Percentiles rank a stretch among this genome's conserved stretches.
Evolutionary conservation across 2,888 invertebrate genomes (phyloP).

Genomic region (Macaria liturata): DNA sequence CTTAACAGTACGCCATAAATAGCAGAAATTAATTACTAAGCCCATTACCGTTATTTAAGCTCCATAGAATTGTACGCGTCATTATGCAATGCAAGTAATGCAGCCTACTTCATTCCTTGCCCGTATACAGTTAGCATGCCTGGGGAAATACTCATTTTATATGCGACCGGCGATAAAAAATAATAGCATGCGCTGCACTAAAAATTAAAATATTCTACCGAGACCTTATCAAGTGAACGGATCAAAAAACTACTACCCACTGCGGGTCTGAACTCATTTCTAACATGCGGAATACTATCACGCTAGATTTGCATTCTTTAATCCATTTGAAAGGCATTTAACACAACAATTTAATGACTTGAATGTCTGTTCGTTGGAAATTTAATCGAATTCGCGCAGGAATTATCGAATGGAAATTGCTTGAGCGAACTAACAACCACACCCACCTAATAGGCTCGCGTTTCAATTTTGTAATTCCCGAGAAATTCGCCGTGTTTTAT

Average conservation of each 20-base stretch:
- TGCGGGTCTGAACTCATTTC: conserved; percentile 32
- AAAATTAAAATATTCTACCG: conserved; percentile 18
- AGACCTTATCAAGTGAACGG: conserved; percentile 26
- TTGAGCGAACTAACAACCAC: background rate
- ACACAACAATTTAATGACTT: conserved; percentile 10
- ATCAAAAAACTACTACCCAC: conserved; percentile 29
- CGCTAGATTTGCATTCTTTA: conserved; percentile 36
- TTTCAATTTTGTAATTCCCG: background rate
- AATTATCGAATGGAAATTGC: conserved; percentile 7
- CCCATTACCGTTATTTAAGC: background rate
- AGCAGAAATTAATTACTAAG: no score
- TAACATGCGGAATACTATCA: conserved; percentile 47
- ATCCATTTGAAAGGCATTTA: conserved; percentile 25
- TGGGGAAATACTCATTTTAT: conserved; percentile 30
- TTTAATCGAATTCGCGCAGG: conserved; percentile 10
- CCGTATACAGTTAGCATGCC: conserved; percentile 22
- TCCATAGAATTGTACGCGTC: conserved; percentile 1
- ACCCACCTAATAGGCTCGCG: background rate
- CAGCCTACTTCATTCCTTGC: conserved; percentile 14
- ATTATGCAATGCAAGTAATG: conserved; percentile 1
- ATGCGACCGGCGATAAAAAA: conserved; percentile 20
- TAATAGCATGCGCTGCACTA: conserved; percentile 27
- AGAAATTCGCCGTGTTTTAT: background rate
- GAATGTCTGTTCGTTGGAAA: conserved; percentile 19
- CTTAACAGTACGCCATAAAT: no score